phyloP scores from a whole-genome alignment of 2,888 invertebrate genomes.

The Morinoia aosen region DNA sequence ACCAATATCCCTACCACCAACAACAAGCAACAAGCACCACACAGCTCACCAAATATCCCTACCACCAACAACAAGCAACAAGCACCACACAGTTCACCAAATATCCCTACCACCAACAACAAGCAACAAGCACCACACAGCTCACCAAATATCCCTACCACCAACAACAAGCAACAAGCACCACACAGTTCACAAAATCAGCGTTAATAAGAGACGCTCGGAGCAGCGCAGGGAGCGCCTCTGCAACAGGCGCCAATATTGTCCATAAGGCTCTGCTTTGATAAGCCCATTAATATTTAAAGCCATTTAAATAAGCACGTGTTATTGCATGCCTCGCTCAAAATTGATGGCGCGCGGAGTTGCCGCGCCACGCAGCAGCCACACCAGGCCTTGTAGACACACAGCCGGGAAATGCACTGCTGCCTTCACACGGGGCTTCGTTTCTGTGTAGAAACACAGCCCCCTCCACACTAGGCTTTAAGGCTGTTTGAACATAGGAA shows the following conservation, averaged over 20 bases:
- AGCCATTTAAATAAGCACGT: conserved; percentile 51
- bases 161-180: not conserved
- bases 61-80: not conserved
- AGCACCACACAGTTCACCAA: not conserved
- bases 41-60: no score
- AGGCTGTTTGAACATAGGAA: not conserved
- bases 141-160: not conserved
- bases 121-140: not conserved
- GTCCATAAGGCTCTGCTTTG: conserved; percentile 50
- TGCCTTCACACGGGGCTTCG: no score
- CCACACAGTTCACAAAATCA: not conserved
- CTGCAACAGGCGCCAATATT: conserved; percentile 41
- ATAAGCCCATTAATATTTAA: conserved; percentile 53
- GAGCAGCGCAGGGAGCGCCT: not conserved
- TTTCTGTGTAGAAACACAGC: not conserved
- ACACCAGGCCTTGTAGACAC: no score
- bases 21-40: no score
- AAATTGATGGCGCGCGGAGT: conserved; percentile 42
- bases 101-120: not conserved
- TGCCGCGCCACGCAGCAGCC: not conserved
- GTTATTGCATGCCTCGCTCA: conserved; percentile 37
- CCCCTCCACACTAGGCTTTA: not conserved
- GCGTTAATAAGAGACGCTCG: not conserved
- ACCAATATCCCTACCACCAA: not conserved
- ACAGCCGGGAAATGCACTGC: no score